Evolutionary conservation across 2,797 vertebrate genomes (phyloP).

Genomic region (Mormyrus proboscirostris): DNA sequence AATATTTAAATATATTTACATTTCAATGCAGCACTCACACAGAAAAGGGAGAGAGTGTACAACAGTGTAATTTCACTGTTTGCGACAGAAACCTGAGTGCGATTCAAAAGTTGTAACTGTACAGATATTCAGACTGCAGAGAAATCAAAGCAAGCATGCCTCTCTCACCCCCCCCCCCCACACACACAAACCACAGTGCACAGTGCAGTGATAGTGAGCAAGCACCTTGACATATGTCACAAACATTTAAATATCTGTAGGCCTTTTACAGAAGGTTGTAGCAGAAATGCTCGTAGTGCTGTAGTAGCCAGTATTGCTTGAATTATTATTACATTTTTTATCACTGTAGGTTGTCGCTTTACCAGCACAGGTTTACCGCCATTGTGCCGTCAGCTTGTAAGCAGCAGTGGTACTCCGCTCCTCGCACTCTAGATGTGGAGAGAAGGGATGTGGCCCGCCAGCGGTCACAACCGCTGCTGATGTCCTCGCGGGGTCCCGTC

Average conservation of each 20-base stretch:
- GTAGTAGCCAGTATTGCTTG: neutral
- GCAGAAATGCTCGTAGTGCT: neutral
- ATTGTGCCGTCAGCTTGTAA: neutral
- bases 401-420: neutral
- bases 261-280: neutral
- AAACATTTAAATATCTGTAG: neutral
- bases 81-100: neutral
- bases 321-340: neutral
- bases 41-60: neutral
- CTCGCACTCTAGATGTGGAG: too few species aligned
- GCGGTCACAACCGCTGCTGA: neutral
- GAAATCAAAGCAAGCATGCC: neutral
- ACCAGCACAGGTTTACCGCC: neutral
- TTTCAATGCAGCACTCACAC: neutral
- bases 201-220: neutral
- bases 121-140: neutral
- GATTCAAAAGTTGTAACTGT: neutral
- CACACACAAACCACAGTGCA: neutral
- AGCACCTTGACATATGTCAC: neutral
- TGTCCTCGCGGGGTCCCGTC: neutral
- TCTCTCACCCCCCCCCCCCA: neutral
- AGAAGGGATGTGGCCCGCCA: neutral
- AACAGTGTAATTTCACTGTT: neutral
- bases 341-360: neutral
- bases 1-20: conserved; percentile 2